These are phyloP conservation scores for Ellobium chinense DNA, from an alignment of 2,888 invertebrate genomes.

Conservation along the genomic window DNA sequence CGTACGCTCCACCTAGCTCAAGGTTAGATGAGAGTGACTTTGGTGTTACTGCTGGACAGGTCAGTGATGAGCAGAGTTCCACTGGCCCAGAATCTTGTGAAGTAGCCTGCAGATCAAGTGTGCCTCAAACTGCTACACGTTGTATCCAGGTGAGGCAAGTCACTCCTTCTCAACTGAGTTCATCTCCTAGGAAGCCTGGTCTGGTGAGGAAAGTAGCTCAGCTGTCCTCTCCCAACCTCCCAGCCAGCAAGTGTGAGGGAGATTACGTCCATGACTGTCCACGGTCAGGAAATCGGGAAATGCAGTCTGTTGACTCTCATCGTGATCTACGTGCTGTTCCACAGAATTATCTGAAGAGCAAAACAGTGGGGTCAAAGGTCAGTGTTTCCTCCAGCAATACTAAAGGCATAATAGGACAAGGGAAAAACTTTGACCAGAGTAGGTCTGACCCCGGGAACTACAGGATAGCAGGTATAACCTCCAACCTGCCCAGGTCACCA, in stretches of 20 bases:
- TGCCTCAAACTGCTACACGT: background rate
- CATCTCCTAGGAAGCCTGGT: slow-evolving; percentile 7
- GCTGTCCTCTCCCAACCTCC: slow-evolving; percentile 10
- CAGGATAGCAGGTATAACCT: background rate
- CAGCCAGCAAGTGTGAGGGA: background rate
- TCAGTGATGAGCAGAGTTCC: background rate
- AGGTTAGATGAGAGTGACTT: background rate
- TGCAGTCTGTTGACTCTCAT: background rate
- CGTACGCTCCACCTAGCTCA: background rate
- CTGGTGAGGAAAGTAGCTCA: slow-evolving; percentile 11
- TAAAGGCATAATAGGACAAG: background rate
- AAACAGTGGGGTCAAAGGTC: background rate
- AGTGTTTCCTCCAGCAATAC: background rate
- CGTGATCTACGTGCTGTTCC: background rate
- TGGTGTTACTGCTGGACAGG: background rate
- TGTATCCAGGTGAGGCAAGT: too few species aligned
- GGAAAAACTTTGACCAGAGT: background rate
- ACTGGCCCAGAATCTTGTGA: background rate
- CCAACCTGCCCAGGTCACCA: slow-evolving; percentile 6
- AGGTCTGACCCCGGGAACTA: background rate
- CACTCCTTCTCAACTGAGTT: background rate
- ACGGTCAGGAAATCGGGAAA: background rate
- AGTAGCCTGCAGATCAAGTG: too few species aligned
- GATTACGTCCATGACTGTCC: background rate
- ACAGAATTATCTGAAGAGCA: background rate